Conservation (phyloP, 2,797 vertebrate genomes). For the Glyptemys insculpta region DNA sequence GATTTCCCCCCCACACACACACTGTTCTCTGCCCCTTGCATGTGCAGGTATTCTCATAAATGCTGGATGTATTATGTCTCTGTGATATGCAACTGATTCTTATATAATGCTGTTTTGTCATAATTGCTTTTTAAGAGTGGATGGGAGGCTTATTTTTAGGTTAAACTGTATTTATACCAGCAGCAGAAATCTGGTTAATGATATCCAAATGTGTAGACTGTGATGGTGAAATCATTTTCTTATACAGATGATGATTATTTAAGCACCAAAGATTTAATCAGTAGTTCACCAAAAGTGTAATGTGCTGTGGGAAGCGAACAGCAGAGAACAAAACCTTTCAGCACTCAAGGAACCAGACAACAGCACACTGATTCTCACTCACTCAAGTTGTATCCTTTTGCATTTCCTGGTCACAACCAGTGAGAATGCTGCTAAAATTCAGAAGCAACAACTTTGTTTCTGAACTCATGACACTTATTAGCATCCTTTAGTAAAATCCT, state of each 20-base stretch:
- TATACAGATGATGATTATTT: conserved; percentile 2
- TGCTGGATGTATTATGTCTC: conserved; percentile 19
- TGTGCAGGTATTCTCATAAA: neutral
- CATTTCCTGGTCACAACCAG: neutral
- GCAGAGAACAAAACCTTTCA: conserved; percentile 20
- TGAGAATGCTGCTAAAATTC: neutral
- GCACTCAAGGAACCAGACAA: conserved; percentile 1
- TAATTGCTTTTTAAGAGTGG: conserved; percentile 60
- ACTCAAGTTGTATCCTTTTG: neutral
- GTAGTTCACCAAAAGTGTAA: conserved; percentile 17
- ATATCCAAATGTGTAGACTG: conserved; percentile 34
- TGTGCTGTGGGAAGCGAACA: neutral
- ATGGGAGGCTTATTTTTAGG: conserved; percentile 61
- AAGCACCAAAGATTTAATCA: conserved; percentile 53
- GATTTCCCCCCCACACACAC: neutral
- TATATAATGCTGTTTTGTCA: conserved; percentile 37
- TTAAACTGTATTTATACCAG: conserved; percentile 48
- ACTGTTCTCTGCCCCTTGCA: conserved; percentile 12
- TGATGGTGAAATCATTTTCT: conserved; percentile 44
- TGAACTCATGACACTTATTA: neutral
- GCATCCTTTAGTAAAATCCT: neutral
- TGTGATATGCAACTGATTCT: neutral
- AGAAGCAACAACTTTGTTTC: conserved; percentile 12
- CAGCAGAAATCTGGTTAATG: conserved; percentile 24
- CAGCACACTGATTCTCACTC: conserved; percentile 22